These are phyloP conservation scores for Pecten maximus DNA, from an alignment of 2,888 invertebrate species.

Conservation along the genomic window DNA sequence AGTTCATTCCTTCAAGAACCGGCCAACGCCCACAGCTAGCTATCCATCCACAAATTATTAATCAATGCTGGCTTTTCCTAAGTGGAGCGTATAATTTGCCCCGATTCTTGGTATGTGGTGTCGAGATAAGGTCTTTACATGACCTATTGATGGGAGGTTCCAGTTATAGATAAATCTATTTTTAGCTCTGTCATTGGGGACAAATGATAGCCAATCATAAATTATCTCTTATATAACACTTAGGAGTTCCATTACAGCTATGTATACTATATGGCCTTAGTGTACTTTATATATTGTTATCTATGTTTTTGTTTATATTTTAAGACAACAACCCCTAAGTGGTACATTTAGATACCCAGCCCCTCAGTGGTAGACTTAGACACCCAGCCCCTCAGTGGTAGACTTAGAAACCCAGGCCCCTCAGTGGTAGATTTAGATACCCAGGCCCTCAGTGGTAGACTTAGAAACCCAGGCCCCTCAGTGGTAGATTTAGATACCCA, in stretches of 20 bases:
- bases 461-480: too few species aligned
- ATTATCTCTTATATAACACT: background rate
- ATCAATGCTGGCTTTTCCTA: conserved; percentile 2
- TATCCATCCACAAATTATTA: background rate
- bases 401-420: too few species aligned
- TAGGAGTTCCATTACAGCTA: background rate
- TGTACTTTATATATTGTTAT: too few species aligned
- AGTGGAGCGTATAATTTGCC: conserved; percentile 17
- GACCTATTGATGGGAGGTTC: background rate
- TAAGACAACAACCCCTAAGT: too few species aligned
- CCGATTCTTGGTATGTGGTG: background rate
- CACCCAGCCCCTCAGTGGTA: too few species aligned
- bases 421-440: too few species aligned
- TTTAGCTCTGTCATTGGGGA: background rate
- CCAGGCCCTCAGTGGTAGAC: too few species aligned
- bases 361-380: too few species aligned
- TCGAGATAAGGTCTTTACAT: background rate
- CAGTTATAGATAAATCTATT: background rate
- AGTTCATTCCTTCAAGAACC: background rate
- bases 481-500: too few species aligned
- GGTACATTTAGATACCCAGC: too few species aligned
- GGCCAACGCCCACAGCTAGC: conserved; percentile 3
- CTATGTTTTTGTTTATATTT: too few species aligned
- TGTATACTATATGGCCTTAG: too few species aligned
- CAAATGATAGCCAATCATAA: background rate